A percentile compares a stretch with the other conserved stretches of the same genome.
Evolutionary conservation across 2,113 vertebrate species (phyloP).

Genomic region (Mionectes macconnelli): DNA sequence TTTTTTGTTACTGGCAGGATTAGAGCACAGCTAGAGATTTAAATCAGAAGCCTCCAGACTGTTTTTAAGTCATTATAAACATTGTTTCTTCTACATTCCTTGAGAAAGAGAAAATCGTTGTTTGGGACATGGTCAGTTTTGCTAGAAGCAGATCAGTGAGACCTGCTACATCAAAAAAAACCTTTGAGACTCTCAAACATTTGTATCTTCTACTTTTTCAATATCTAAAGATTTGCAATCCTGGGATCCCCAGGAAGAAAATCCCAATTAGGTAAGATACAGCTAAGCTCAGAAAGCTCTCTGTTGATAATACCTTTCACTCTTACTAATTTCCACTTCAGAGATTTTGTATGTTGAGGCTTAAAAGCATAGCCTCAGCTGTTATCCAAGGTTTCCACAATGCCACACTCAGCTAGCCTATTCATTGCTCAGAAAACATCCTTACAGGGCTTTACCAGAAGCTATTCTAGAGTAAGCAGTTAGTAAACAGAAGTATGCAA

Average conservation of each 20-base stretch:
- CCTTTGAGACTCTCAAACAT: background rate
- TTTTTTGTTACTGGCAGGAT: background rate
- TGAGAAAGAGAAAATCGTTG: background rate
- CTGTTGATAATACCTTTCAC: slow-evolving; percentile 31
- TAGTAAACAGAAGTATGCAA: slow-evolving; percentile 39
- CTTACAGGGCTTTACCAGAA: slow-evolving; percentile 19
- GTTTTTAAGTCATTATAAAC: background rate
- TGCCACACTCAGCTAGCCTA: background rate
- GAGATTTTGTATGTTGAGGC: slow-evolving; percentile 8
- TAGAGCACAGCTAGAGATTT: background rate
- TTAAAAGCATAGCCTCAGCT: slow-evolving; percentile 20
- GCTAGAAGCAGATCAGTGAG: background rate
- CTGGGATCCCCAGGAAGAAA: slow-evolving; percentile 7
- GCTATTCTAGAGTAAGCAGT: slow-evolving; percentile 33
- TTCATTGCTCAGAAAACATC: background rate
- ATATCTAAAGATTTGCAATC: slow-evolving; percentile 11
- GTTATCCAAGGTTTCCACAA: background rate
- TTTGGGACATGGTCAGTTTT: background rate
- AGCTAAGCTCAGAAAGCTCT: slow-evolving; percentile 18
- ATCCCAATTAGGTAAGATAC: background rate
- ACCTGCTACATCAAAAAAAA: background rate
- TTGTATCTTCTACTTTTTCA: background rate
- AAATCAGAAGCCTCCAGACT: background rate
- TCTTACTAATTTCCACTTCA: slow-evolving; percentile 52
- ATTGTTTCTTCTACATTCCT: background rate